Evolutionary conservation across 2,888 invertebrate genomes (phyloP), one percentile per base, ranked within the genome.

Genomic region (Laothoe populi): DNA sequence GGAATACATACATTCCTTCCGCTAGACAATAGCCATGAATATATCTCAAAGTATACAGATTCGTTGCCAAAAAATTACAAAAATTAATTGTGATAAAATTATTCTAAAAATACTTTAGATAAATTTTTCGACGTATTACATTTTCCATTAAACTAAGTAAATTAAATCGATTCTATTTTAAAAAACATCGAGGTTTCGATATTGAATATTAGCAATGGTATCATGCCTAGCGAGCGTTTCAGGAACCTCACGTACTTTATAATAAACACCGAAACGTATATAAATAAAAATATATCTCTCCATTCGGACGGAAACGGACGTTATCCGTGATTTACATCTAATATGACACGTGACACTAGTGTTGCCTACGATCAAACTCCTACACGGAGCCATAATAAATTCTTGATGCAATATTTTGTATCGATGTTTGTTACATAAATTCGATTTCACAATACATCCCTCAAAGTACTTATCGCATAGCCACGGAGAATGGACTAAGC

Each of bases 271-370:
- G 38, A 60, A 40, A 31, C 60, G 38, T 53, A 46, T 63, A 64
- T 59, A 46, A 70, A 66, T 65, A 60, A 70, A 66, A 67, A 66
- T 70, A 65, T 70, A 68, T 19, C 67, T 66, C 69, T 75, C 74
- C 74, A 79, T 72, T 72, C 70, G 85, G 85, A 85, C 85, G 85
- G 84, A 81, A 64, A 74, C 63, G 69, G 77, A 76, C 77, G 73
- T 68, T 59, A 70, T 64, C 53, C 35, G 64, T 65, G 60, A 21
- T 58, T 35, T 53, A 53, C 10, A 19, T 35, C 53, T 53, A 53
- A 35, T 35, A 53, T 53, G 53, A 53, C 61, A 73, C 60, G 40
- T 57, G 42, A 60, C 24, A 44, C 4, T 46, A 24, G 31, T 53
- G 26, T 31, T 31, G 31, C 53, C 35, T 35, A 35, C 53, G 4